These are phyloP conservation scores for Enteromius afrohamiltoni DNA, from an alignment of 2,797 vertebrate genomes.

Conservation along the genomic window DNA sequence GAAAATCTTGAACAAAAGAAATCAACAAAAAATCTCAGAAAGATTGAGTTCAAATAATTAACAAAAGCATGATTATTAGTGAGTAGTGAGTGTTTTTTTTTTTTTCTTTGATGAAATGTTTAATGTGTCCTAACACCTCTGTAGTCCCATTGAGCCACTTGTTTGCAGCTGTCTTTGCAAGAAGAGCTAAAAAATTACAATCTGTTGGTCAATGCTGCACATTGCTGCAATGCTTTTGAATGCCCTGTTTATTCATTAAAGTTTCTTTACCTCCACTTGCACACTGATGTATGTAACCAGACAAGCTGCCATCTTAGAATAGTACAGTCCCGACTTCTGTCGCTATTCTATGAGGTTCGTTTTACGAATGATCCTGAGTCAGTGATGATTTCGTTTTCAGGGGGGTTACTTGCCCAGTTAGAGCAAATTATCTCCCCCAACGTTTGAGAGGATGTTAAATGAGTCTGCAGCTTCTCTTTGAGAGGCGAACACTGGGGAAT, in stretches of 20 bases:
- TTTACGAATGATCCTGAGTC: constrained; percentile 40
- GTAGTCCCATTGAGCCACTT: not conserved
- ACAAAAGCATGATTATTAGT: not conserved
- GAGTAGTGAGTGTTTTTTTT: not conserved
- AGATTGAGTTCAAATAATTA: too few relatives aligned
- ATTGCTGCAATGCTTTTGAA: not conserved
- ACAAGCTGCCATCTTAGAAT: not conserved
- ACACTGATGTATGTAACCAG: not conserved
- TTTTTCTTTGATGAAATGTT: not conserved
- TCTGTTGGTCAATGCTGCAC: not conserved
- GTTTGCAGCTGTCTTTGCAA: not conserved
- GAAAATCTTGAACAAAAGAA: not conserved
- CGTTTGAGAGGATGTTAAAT: constrained; percentile 51
- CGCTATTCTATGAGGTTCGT: constrained; percentile 16
- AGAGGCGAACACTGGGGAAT: constrained; percentile 53
- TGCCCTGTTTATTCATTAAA: not conserved
- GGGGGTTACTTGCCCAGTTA: not conserved
- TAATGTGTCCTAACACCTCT: not conserved
- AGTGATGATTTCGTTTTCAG: constrained; percentile 31
- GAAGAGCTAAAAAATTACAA: not conserved
- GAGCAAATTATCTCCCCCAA: constrained; percentile 6
- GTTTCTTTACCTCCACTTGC: not conserved
- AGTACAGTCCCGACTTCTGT: not conserved
- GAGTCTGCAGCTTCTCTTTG: constrained; percentile 60
- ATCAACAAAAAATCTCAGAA: not conserved